Conservation (phyloP, 2,797 vertebrate genomes). For the Phrynocephalus guinanensis region DNA sequence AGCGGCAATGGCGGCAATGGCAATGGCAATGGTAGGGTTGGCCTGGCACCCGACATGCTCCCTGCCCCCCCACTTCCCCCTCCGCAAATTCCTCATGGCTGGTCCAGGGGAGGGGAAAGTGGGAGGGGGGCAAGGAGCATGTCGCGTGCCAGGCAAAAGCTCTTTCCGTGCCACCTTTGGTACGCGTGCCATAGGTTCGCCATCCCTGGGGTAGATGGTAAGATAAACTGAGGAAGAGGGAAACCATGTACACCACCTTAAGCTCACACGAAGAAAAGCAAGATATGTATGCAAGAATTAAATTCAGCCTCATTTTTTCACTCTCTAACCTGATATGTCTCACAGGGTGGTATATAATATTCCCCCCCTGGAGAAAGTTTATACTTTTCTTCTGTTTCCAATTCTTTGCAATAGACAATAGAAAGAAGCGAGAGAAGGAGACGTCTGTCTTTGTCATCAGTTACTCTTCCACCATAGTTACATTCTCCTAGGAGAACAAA, state of each 20-base stretch:
- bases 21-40: no score
- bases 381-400: constrained; percentile 84
- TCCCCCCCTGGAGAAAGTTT: constrained; percentile 80
- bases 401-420: constrained; percentile 86
- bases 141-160: no score
- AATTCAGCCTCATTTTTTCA: constrained; percentile 7
- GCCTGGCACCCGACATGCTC: no score
- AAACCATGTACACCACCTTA: background rate
- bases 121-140: no score
- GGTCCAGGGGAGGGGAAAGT: no score
- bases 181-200: no score
- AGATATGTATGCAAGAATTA: background rate
- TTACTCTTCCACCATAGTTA: constrained; percentile 95
- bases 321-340: constrained; percentile 85
- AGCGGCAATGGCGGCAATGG: no score
- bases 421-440: constrained; percentile 92
- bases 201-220: background rate
- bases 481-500: constrained; percentile 86
- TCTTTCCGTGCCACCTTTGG: no score
- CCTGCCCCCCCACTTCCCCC: no score
- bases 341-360: constrained; percentile 87
- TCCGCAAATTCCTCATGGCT: no score
- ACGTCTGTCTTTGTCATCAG: constrained; percentile 94
- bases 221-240: background rate
- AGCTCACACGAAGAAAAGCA: background rate